Base-by-base conservation (phyloP, 2,888 invertebrate genomes). In the Andrena camellia region DNA sequence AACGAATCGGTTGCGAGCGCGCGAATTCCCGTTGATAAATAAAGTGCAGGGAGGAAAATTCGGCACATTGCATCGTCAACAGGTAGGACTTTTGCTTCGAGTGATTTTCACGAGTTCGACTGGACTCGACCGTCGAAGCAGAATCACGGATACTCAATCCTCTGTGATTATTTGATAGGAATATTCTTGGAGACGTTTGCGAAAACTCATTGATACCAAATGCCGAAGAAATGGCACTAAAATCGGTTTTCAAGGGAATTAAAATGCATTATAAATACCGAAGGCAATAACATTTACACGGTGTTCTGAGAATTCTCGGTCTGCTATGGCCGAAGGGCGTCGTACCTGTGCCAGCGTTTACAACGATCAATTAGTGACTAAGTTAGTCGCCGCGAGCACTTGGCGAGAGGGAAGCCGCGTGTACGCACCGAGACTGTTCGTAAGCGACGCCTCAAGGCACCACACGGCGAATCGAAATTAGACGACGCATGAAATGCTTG, bases 331-430 rank as follows among this genome's bases (percentile, higher is more conserved):
- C 31, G 10, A 33, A 42, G 20, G 13, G 66, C 17, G 66, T 26
- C 17, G 33, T 10, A 62, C 13, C 1, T 29, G 54, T 42, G 17
- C 10, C 26, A n/a, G 26, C 66, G 70, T 50, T 48, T 69, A 52
- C 59, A 50, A 75, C 71, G 81, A 81, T 71, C 68, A 81, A 82
- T 82, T 82, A 71, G 62, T 62, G 67, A 67, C 64, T 48, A n/a
- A 70, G 33, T 57, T 62, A 35, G 42, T 20, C 60, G 62, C 71
- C 33, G 74, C 50, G 62, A 70, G 35, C 81, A 67, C 66, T 79
- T 70, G 31, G n/a, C 10, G 20, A 26, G 23, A 23, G 57, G 13
- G 23, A 57, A 57, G 0, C n/a, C 29, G 29, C 42, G 67, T 29
- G 76, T 26, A 42, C 7, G 26, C 29, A 42, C 17, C 59, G 59